These are phyloP conservation scores for Drosophila insularis DNA, from an alignment of 1,140 invertebrate species.

Conservation along the genomic window DNA sequence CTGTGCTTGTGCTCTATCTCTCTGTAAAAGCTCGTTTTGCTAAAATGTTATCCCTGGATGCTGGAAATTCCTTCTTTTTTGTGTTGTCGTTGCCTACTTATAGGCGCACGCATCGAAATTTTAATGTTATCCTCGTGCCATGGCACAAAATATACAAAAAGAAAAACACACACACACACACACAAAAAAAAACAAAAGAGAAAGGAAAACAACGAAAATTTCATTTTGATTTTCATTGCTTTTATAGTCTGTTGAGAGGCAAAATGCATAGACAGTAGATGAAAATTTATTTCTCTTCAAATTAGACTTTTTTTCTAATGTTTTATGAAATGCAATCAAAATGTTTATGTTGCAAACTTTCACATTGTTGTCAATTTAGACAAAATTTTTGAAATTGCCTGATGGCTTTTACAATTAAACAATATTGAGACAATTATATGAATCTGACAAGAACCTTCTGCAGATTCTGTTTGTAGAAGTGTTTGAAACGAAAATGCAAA, in stretches of 20 bases:
- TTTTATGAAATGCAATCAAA: slow-evolving; percentile 33
- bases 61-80: slow-evolving; percentile 57
- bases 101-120: slow-evolving; percentile 72
- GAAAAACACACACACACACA: too few relatives aligned
- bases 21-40: slow-evolving; percentile 65
- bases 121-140: slow-evolving; percentile 71
- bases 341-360: not conserved
- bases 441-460: too few relatives aligned
- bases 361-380: not conserved
- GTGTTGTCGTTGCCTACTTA: slow-evolving; percentile 62
- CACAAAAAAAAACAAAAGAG: not conserved
- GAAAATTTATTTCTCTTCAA: not conserved
- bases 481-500: too few relatives aligned
- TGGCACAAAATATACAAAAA: slow-evolving; percentile 31
- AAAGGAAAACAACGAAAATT: slow-evolving; percentile 22
- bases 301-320: slow-evolving; percentile 19
- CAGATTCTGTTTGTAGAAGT: too few relatives aligned
- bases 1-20: slow-evolving; percentile 18
- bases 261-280: slow-evolving; percentile 18
- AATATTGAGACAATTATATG: not conserved
- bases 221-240: slow-evolving; percentile 63
- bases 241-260: slow-evolving; percentile 22
- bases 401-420: not conserved
- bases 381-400: not conserved
- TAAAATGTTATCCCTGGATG: slow-evolving; percentile 72